phyloP scores from a whole-genome alignment of 2,113 vertebrate species.

The Tychaedon coryphoeus region DNA sequence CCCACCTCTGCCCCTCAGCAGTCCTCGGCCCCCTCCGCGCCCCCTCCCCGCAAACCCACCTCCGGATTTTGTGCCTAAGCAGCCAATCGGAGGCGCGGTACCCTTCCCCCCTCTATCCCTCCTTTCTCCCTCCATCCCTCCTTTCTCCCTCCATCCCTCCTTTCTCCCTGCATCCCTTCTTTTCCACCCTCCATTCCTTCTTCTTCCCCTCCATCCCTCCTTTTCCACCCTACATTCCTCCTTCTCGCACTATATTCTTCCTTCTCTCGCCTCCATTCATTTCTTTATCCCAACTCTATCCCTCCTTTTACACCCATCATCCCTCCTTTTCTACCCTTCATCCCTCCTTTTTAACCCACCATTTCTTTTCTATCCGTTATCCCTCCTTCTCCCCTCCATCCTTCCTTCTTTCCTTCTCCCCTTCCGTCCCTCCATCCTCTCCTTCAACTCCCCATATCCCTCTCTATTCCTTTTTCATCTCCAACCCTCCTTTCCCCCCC shows the following conservation, averaged over 20 bases:
- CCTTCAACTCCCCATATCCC: not conserved
- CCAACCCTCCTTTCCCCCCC: not conserved
- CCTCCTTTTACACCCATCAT: not conserved
- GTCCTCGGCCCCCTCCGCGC: not conserved
- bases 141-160: not conserved
- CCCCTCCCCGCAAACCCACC: not conserved
- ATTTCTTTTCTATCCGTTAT: not conserved
- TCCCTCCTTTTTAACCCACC: not conserved
- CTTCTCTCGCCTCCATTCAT: not conserved
- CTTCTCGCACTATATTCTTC: not conserved
- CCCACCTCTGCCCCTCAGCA: not conserved
- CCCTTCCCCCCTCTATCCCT: not conserved
- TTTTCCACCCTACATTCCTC: not conserved
- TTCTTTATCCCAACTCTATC: not conserved
- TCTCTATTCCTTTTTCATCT: not conserved
- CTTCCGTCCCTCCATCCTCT: not conserved
- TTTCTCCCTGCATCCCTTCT: not conserved
- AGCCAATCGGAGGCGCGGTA: not conserved
- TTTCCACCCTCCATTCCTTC: not conserved
- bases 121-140: not conserved
- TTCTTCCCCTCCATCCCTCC: not conserved
- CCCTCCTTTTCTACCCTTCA: not conserved
- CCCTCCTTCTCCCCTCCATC: not conserved
- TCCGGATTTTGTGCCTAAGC: slow-evolving; percentile 20
- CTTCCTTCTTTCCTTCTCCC: not conserved